Conservation (phyloP, 1,140 invertebrate genomes). For the Neodiprion lecontei region DNA sequence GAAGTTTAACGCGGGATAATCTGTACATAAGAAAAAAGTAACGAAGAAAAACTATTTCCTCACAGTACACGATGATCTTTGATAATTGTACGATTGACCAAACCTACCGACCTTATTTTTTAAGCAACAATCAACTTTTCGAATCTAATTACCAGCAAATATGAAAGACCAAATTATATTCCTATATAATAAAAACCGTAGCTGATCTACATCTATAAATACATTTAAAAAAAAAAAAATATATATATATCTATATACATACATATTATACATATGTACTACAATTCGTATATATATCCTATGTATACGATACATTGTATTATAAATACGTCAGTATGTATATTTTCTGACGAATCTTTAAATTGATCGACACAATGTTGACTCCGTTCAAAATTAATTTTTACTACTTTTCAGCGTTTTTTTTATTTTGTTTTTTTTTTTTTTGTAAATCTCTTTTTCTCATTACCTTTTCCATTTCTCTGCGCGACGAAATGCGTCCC, state of each 20-base stretch:
- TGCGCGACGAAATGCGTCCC: no score
- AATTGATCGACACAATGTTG: no score
- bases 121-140: constrained; percentile 20
- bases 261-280: not conserved
- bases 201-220: not conserved
- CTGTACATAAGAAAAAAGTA: not conserved
- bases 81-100: not conserved
- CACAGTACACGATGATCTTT: not conserved
- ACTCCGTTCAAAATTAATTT: no score
- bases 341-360: not conserved
- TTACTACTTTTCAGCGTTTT: no score
- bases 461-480: no score
- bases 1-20: not conserved
- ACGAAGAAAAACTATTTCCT: constrained; percentile 13
- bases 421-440: no score
- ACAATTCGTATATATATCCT: no score
- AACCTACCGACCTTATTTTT: constrained; percentile 19
- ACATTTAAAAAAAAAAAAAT: not conserved
- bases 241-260: not conserved
- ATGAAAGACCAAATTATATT: constrained; percentile 11
- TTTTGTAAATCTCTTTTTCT: no score
- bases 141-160: constrained; percentile 20
- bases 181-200: not conserved
- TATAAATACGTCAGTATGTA: not conserved
- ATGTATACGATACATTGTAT: not conserved